Evolutionary conservation across 2,797 vertebrate species (phyloP).

Genomic region (Percopsis omiscomaycus): DNA sequence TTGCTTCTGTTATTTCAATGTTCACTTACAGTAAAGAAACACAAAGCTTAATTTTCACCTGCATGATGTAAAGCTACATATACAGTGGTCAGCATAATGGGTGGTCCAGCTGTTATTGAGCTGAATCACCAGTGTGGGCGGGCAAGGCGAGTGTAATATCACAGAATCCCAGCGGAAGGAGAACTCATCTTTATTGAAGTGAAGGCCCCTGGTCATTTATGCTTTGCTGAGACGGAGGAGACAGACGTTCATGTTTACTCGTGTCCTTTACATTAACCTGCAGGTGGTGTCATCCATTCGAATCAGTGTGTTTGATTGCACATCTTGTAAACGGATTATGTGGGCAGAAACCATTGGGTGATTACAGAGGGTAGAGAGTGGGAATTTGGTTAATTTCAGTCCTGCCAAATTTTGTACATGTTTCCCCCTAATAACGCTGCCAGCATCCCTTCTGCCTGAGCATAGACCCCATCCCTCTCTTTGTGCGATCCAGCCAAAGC

Average conservation of each 20-base stretch:
- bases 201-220: conserved; percentile 28
- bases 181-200: conserved; percentile 20
- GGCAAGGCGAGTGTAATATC: neutral
- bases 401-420: conserved; percentile 58
- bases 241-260: conserved; percentile 52
- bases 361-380: conserved; percentile 38
- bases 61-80: neutral
- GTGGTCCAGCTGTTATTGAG: neutral
- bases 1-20: conserved; percentile 13
- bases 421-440: conserved; percentile 47
- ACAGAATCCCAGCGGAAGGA: conserved; percentile 15
- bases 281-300: conserved; percentile 48
- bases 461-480: conserved; percentile 23
- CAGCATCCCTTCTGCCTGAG: conserved; percentile 50
- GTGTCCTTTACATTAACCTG: conserved; percentile 51
- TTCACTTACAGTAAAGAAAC: neutral
- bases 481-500: conserved; percentile 48
- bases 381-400: conserved; percentile 38
- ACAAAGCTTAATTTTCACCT: neutral
- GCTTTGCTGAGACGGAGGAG: conserved; percentile 23
- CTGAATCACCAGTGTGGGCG: neutral
- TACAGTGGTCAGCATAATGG: conserved; percentile 5
- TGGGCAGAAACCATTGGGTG: conserved; percentile 29
- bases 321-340: conserved; percentile 32
- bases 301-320: conserved; percentile 39